A percentile compares a stretch with the other conserved stretches of the same genome.
Conservation (phyloP, 2,888 invertebrate species). For the Chrysotoxum bicinctum region DNA sequence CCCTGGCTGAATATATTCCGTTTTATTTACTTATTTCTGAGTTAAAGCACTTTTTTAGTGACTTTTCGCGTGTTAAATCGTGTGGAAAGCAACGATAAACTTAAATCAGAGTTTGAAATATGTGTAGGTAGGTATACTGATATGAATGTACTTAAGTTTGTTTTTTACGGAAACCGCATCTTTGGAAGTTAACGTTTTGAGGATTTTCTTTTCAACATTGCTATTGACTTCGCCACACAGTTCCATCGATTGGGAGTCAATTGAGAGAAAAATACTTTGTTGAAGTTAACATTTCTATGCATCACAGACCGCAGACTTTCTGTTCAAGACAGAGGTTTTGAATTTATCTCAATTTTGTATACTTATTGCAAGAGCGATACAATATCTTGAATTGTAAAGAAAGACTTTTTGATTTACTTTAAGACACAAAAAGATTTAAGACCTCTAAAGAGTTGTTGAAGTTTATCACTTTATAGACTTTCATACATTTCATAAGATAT, state of each 20-base stretch:
- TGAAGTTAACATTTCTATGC: background rate
- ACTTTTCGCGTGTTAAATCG: conserved; percentile 60
- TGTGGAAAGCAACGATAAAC: conserved; percentile 65
- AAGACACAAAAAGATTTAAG: too few species aligned
- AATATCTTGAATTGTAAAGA: too few species aligned
- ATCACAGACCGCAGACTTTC: background rate
- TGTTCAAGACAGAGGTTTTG: background rate
- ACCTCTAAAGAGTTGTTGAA: too few species aligned
- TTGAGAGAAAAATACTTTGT: conserved; percentile 16
- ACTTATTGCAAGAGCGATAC: too few species aligned
- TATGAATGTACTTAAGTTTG: conserved; percentile 9
- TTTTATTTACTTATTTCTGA: background rate
- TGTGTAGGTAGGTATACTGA: background rate
- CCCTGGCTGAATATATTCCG: background rate
- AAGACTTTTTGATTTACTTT: too few species aligned
- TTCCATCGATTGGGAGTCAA: background rate
- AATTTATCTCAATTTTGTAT: too few species aligned
- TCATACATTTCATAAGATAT: too few species aligned
- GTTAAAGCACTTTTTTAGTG: conserved; percentile 53
- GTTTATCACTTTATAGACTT: too few species aligned
- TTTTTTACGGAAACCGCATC: conserved; percentile 33
- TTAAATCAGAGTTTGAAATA: conserved; percentile 34
- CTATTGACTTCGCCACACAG: background rate
- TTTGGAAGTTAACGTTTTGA: conserved; percentile 11
- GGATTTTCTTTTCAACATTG: background rate